Evolutionary conservation across 2,113 vertebrate genomes (phyloP).

Genomic region (Pluvianellus socialis): DNA sequence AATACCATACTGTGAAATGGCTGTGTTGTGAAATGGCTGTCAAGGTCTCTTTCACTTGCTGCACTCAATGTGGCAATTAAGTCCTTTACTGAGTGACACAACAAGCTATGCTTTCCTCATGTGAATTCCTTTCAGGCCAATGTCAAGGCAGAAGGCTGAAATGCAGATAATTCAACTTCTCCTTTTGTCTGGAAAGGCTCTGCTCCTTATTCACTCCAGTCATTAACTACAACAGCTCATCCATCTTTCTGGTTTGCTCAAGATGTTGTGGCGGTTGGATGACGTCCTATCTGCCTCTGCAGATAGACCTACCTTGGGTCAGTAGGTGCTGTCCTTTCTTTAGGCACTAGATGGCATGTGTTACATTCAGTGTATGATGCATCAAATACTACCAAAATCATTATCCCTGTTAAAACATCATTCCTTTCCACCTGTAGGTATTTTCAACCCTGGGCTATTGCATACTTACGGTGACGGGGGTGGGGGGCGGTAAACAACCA

Average conservation of each 20-base stretch:
- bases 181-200: background rate
- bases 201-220: background rate
- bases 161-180: background rate
- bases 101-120: background rate
- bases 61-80: background rate
- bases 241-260: background rate
- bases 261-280: accelerated
- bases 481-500: too few relatives aligned
- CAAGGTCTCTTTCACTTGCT: background rate
- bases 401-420: background rate
- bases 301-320: background rate
- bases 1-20: background rate
- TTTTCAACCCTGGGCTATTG: background rate
- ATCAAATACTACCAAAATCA: background rate
- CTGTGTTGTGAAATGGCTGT: background rate
- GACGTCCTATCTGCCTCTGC: too few relatives aligned
- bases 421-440: background rate
- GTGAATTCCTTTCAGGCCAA: background rate
- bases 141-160: background rate
- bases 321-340: background rate
- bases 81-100: background rate
- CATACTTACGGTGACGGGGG: too few relatives aligned
- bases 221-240: background rate
- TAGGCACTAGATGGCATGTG: background rate
- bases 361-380: accelerated